phyloP scores from a whole-genome alignment of 2,888 invertebrate species.

The Ischnura elegans region DNA sequence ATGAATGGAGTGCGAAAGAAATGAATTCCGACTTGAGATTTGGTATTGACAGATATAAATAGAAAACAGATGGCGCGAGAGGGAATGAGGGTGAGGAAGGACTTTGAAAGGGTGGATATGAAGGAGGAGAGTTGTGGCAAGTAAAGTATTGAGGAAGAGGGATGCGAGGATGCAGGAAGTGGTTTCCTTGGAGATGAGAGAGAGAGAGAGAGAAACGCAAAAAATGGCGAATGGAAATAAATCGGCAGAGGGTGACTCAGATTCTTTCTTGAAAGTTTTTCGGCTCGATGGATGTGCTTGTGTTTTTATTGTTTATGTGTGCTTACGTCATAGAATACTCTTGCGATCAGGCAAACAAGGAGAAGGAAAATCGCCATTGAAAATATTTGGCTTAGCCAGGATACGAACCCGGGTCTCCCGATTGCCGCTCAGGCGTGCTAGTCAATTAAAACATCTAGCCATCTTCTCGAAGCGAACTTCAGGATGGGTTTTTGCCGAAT shows the following conservation, averaged over 20 bases:
- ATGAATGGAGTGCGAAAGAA: not conserved
- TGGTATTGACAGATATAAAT: slow-evolving; percentile 19
- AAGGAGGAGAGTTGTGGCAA: not conserved
- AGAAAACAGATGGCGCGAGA: slow-evolving; percentile 27
- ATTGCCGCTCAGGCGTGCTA: no score
- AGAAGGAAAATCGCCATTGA: no score
- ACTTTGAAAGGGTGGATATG: not conserved
- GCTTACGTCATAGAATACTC: no score
- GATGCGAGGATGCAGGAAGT: not conserved
- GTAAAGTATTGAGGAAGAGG: not conserved
- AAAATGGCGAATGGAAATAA: not conserved
- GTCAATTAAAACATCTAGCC: no score
- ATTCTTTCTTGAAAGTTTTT: not conserved
- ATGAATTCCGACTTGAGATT: not conserved
- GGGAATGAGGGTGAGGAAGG: not conserved
- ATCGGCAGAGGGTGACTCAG: not conserved
- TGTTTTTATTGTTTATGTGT: not conserved
- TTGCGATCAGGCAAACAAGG: no score
- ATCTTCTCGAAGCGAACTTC: no score
- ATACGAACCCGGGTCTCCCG: no score
- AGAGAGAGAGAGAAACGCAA: not conserved
- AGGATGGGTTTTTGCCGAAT: no score
- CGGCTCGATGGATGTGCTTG: not conserved
- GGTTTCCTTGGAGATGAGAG: not conserved
- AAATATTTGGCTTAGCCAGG: no score